Evolutionary conservation across 2,888 invertebrate genomes (phyloP), one percentile per base, ranked within the genome.

Genomic region (Scaptomyza reducta): DNA sequence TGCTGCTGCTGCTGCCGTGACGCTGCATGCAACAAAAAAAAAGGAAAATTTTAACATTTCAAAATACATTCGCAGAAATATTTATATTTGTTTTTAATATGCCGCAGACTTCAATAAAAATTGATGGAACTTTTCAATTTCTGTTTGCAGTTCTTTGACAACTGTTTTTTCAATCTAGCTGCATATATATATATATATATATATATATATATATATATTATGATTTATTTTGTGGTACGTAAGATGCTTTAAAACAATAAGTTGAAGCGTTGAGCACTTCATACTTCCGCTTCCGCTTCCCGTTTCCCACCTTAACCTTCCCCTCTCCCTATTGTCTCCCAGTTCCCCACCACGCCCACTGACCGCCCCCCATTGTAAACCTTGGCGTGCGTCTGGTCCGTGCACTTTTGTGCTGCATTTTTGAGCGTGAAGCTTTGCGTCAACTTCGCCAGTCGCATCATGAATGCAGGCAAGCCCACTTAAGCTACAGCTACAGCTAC

Each of bases 401-500:
- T 70, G 67, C 78, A 75, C 79, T 90, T 90, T 22, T 89, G 88
- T 69, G 84, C 69, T 65, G 78, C 87, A 87, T 89, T 90, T 76
- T 87, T 89, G 49, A 90, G 75, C 64, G 84, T 82, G 63, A 91
- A 90, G 71, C 88, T 88, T 70, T 90, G 87, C 44, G 90, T 79
- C 44, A 91, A 74, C 75, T 90, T 90, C 33, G 91, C 88, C 82
- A 91, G 74, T 70, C 91, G 90, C 91, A 91, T 91, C 77, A 63
- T 91, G 72, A 55, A 42, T 58, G 53, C 61, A 29, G 74, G 77
- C 77, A 61, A 61, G 71, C 62, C 77, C 63, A 72, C 72, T 70
- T 65, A 74, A 69, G 59, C 69, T 49, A 29, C 16, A 51, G 62
- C 65, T 56, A 62, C 53, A 59, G 74, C 58, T 16, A 63, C 57